A percentile compares a stretch with the other conserved stretches of the same genome.
phyloP scores from a whole-genome alignment of 2,888 invertebrate genomes.

The Torymus tubicola region DNA sequence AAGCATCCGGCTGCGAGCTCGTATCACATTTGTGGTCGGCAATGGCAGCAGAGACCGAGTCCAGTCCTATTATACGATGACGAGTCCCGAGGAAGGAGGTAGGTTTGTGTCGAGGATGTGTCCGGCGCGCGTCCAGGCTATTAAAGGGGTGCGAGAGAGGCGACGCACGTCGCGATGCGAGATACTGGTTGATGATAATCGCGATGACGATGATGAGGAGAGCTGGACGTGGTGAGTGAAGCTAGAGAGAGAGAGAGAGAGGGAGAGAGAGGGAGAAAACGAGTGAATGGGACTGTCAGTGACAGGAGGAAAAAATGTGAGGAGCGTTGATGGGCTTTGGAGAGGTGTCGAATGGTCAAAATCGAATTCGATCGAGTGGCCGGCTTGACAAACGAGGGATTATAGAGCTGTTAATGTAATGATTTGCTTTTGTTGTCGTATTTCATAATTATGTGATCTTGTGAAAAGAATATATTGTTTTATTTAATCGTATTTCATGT shows the following conservation, averaged over 20 bases:
- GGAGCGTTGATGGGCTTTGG: too few species aligned
- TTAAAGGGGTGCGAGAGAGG: not conserved
- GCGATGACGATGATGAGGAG: not conserved
- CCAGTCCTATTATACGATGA: not conserved
- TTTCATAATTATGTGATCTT: too few species aligned
- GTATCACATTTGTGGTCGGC: slow-evolving; percentile 36
- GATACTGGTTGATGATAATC: not conserved
- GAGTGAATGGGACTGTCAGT: not conserved
- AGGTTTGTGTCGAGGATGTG: not conserved
- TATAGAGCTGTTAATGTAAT: too few species aligned
- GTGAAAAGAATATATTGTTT: too few species aligned
- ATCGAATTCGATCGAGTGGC: not conserved
- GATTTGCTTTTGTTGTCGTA: too few species aligned
- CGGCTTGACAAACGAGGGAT: too few species aligned
- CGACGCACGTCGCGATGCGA: not conserved
- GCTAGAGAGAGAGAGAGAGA: too few species aligned
- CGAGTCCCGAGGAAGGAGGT: not conserved
- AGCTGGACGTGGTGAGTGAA: too few species aligned
- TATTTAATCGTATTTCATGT: too few species aligned
- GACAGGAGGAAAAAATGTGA: slow-evolving; percentile 9
- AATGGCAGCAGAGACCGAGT: not conserved
- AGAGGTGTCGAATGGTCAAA: not conserved
- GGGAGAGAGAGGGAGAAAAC: too few species aligned
- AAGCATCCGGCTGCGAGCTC: slow-evolving; percentile 8
- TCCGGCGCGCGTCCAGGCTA: not conserved